phyloP scores from a whole-genome alignment of 2,113 vertebrate species.

The Nannospalax galili region DNA sequence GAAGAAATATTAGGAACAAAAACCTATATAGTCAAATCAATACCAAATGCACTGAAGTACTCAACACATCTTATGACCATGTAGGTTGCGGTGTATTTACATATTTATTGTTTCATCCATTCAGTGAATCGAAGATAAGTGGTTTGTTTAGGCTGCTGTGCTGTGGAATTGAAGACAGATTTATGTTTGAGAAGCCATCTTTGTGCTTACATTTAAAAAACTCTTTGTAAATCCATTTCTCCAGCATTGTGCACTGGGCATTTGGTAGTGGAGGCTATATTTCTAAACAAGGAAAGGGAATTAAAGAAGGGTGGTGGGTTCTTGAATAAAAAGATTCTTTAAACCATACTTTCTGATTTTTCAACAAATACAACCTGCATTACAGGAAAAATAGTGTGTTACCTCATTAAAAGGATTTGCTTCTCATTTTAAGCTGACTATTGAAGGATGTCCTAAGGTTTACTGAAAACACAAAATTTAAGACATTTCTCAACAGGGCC shows the following conservation, averaged over 20 bases:
- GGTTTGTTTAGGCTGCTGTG: background rate
- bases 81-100: background rate
- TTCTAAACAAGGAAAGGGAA: slow-evolving; percentile 23
- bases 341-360: slow-evolving; percentile 42
- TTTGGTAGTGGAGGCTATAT: background rate
- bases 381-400: background rate
- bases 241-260: background rate
- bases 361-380: background rate
- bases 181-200: slow-evolving; percentile 29
- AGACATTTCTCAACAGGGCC: background rate
- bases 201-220: slow-evolving; percentile 36
- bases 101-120: slow-evolving; percentile 30
- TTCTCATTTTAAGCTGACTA: slow-evolving; percentile 28
- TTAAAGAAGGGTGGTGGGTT: background rate
- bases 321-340: slow-evolving; percentile 23
- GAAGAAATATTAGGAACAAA: slow-evolving; percentile 65
- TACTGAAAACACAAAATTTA: slow-evolving; percentile 30
- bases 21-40: slow-evolving; percentile 36
- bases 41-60: slow-evolving; percentile 33
- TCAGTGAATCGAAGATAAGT: slow-evolving; percentile 51
- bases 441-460: background rate
- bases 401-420: background rate
- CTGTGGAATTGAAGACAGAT: slow-evolving; percentile 43
- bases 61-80: slow-evolving; percentile 38
- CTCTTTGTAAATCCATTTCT: slow-evolving; percentile 35